A percentile compares a stretch with the other conserved stretches of the same genome.
phyloP scores from a whole-genome alignment of 2,888 invertebrate species.

The Eulithis prunata region DNA sequence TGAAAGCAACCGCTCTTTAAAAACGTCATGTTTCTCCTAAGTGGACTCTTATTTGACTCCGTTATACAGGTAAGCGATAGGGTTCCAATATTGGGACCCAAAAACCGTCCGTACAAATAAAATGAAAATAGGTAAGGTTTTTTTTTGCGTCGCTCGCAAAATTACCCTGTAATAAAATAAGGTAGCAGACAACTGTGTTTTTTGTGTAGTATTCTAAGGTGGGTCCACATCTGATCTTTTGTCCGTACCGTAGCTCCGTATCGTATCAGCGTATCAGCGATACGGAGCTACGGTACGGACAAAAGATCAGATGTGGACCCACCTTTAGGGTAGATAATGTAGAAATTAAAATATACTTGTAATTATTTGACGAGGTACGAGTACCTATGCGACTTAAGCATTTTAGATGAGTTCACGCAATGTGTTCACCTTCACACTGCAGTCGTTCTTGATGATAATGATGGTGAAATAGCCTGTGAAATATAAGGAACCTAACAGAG shows the following conservation, averaged over 20 bases:
- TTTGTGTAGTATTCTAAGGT: neutral
- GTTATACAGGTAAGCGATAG: constrained; percentile 34
- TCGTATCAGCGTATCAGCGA: no score
- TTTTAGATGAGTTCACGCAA: neutral
- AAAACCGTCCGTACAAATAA: constrained; percentile 29
- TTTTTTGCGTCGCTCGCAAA: constrained; percentile 17
- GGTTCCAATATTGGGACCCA: constrained; percentile 26
- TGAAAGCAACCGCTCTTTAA: neutral
- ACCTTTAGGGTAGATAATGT: no score
- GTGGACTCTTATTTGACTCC: constrained; percentile 40
- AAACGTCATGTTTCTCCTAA: constrained; percentile 9
- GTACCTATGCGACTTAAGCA: no score
- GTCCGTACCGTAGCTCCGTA: no score
- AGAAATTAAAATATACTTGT: no score
- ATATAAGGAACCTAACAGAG: constrained; percentile 22
- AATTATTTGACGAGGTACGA: no score
- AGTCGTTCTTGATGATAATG: no score
- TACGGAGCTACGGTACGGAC: no score
- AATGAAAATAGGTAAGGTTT: constrained; percentile 8
- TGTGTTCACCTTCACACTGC: neutral
- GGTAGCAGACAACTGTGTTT: neutral
- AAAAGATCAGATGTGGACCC: no score
- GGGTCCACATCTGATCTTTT: no score
- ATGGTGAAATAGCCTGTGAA: neutral
- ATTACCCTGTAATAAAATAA: constrained; percentile 14